These are phyloP conservation scores for Lucilia sericata DNA, from an alignment of 1,140 invertebrate genomes.

Conservation along the genomic window DNA sequence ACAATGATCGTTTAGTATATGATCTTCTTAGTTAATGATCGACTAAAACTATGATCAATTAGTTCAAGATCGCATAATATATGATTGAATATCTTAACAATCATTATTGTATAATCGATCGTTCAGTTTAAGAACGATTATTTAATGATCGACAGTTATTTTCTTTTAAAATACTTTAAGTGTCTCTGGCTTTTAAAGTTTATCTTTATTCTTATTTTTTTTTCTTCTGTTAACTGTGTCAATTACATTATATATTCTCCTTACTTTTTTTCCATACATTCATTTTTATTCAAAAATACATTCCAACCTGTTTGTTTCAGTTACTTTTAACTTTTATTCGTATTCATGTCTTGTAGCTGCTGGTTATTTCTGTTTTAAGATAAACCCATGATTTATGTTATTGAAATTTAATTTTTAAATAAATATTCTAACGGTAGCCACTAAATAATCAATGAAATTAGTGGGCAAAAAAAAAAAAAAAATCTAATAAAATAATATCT, in stretches of 20 bases:
- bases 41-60: too few species aligned
- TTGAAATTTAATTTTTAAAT: conserved; percentile 6
- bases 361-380: not conserved
- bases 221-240: not conserved
- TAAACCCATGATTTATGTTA: conserved; percentile 15
- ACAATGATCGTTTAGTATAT: too few species aligned
- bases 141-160: not conserved
- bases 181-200: not conserved
- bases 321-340: not conserved
- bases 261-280: not conserved
- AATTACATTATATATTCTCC: not conserved
- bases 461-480: not conserved
- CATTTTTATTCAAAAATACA: not conserved
- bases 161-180: not conserved
- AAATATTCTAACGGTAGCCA: conserved; percentile 12
- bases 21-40: too few species aligned
- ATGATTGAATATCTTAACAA: too few species aligned
- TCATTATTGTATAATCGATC: too few species aligned
- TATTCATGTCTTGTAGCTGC: not conserved
- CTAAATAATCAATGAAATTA: not conserved
- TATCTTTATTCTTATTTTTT: conserved; percentile 11
- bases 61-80: too few species aligned
- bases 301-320: conserved; percentile 21
- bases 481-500: not conserved
- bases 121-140: too few species aligned